Base-by-base conservation (phyloP, 2,797 vertebrate species). In the Characodon lateralis region DNA sequence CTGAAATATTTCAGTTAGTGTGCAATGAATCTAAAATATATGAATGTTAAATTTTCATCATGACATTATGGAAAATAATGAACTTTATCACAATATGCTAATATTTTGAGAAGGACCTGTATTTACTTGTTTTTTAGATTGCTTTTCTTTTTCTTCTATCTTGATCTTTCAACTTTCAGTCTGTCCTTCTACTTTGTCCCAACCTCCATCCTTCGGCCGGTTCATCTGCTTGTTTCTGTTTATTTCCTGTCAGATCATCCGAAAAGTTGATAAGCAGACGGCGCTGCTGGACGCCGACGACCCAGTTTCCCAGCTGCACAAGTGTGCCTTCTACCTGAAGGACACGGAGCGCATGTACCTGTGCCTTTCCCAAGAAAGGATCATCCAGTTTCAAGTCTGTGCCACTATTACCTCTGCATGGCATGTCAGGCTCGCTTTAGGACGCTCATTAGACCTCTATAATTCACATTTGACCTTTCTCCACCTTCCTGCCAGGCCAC, bases 361-460 rank as follows among this genome's bases (percentile, higher is more conserved):
- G 97, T 99, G 98, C 96, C 98, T 99, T 97, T 99, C 98, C 91
- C 98, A 99, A 96, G 98, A 99, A 94, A 97, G 98, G 97, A 99
- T 99, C 95, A 99, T 99, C 91, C 98, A 99, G 74, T 99, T 99
- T 96, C 98, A 99, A 97, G 98, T 99, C 82, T 95, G 97, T 77
- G 41, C 65, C 16, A 0, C 66, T 39, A 16, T 72, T 46, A 13
- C 68, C 66, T 35, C 69, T 66, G 28, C 22, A 0, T 28, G 12
- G 28, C 46, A 74, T 35, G 28, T 63, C 66, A 74, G 22, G 8
- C n/a, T 73, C 5, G 2, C 43, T 8, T 1, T n/a, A 41, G 10
- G 31, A 6, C 63, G 1, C 2, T n/a, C 20, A 8, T 28, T 28
- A 35, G 28, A 31, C 1, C 26, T 12, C 59, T n/a, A 10, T 24